These are phyloP conservation scores for Channallabes apus DNA, from an alignment of 2,797 vertebrate genomes.

Conservation along the genomic window DNA sequence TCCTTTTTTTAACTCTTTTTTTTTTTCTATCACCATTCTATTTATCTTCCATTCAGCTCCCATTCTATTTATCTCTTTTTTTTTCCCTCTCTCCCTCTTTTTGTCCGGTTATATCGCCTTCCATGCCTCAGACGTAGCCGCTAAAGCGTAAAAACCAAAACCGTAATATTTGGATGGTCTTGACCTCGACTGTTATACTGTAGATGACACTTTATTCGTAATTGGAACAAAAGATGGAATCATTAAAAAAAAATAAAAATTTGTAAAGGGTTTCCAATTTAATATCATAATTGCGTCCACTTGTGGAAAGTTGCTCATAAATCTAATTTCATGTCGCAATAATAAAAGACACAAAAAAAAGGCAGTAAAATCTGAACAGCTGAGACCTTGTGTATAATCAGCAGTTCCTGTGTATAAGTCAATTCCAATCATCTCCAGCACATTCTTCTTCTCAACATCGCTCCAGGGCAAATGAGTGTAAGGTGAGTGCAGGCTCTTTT, in stretches of 20 bases:
- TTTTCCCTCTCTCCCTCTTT: background rate
- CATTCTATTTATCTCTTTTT: background rate
- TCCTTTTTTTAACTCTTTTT: slow-evolving; percentile 23
- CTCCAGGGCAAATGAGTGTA: slow-evolving; percentile 71
- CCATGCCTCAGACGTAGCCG: slow-evolving; percentile 17
- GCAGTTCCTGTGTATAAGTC: slow-evolving; percentile 9
- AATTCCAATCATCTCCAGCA: slow-evolving; percentile 63
- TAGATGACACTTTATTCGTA: background rate
- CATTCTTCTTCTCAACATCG: slow-evolving; percentile 62
- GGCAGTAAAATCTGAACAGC: background rate
- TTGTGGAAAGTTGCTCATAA: background rate
- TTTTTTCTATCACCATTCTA: background rate
- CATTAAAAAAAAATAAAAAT: no score
- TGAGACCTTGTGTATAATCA: slow-evolving; percentile 1
- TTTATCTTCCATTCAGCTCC: slow-evolving; percentile 19
- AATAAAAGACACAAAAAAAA: background rate
- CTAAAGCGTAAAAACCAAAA: background rate
- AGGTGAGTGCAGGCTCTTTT: slow-evolving; percentile 62
- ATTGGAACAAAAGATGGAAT: background rate
- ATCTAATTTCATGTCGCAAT: background rate
- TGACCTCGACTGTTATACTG: slow-evolving; percentile 1
- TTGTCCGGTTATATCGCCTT: background rate
- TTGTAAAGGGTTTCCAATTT: background rate
- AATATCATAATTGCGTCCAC: background rate
- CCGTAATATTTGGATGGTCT: slow-evolving; percentile 39